These are phyloP conservation scores for Pleuronectes platessa DNA, from an alignment of 2,113 vertebrate species.

Conservation along the genomic window DNA sequence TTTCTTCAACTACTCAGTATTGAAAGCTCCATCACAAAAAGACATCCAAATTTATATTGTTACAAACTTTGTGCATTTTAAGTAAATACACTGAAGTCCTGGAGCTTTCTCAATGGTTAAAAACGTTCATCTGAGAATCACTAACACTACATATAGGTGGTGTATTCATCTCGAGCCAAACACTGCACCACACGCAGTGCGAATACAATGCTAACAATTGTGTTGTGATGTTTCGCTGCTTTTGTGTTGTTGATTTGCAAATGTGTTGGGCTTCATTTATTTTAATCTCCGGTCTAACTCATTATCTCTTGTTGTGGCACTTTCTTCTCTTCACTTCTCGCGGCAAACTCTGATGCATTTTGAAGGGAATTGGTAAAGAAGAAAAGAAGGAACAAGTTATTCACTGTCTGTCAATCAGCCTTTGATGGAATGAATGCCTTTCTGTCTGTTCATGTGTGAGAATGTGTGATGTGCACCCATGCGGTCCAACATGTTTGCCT, in stretches of 20 bases:
- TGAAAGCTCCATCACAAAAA: too few relatives aligned
- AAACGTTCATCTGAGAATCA: too few relatives aligned
- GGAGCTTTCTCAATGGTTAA: too few relatives aligned
- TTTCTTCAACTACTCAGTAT: too few relatives aligned
- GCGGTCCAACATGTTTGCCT: background rate
- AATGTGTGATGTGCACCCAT: background rate
- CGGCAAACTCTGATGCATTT: background rate
- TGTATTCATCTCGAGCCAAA: background rate
- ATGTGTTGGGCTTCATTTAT: background rate
- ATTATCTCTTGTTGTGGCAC: constrained; percentile 15
- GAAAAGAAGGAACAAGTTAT: background rate
- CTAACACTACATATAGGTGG: too few relatives aligned
- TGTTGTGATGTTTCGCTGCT: background rate
- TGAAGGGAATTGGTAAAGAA: background rate
- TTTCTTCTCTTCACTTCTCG: constrained; percentile 10
- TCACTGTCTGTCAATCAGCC: background rate
- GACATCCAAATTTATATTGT: too few relatives aligned
- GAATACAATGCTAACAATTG: background rate
- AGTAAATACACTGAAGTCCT: too few relatives aligned
- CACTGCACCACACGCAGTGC: background rate
- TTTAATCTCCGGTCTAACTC: background rate
- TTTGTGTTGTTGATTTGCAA: constrained; percentile 8
- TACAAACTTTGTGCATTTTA: too few relatives aligned
- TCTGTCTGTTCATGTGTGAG: background rate
- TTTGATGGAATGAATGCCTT: background rate